Conservation (phyloP, 2,888 invertebrate species). For the Megaustenia siamemsis region DNA sequence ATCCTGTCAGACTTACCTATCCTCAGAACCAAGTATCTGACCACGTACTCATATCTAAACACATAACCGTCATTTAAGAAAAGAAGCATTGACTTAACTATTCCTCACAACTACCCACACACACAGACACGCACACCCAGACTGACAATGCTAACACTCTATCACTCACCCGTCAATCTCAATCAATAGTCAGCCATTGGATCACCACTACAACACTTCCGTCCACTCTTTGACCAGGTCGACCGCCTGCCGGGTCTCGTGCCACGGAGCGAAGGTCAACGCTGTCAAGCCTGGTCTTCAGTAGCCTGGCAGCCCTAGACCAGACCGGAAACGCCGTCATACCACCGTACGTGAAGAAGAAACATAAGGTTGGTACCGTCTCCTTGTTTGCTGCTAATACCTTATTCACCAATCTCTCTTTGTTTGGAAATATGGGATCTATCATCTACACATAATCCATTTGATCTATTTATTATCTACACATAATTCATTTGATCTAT, state of each 20-base stretch:
- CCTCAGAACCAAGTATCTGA: no score
- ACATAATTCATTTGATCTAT: no score
- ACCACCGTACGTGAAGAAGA: constrained; percentile 68
- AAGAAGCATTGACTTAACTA: not conserved
- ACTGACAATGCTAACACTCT: no score
- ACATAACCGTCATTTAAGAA: no score
- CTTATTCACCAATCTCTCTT: not conserved
- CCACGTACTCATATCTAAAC: no score
- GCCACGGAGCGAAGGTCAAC: constrained; percentile 66
- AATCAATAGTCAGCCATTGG: no score
- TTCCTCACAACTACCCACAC: not conserved
- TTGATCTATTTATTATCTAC: no score
- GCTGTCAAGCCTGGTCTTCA: constrained; percentile 70
- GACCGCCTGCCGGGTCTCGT: constrained; percentile 21
- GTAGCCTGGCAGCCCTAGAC: constrained; percentile 70
- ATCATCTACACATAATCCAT: no score
- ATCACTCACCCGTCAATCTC: no score
- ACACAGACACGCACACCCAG: not conserved
- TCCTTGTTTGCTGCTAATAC: not conserved
- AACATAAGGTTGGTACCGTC: constrained; percentile 65
- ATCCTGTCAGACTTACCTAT: no score
- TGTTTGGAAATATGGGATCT: no score
- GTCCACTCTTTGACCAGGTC: constrained; percentile 42
- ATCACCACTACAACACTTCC: no score
- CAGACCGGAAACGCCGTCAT: constrained; percentile 68